These are phyloP conservation scores for Acanthiza pusilla DNA, from an alignment of 2,797 vertebrate species.

Conservation along the genomic window DNA sequence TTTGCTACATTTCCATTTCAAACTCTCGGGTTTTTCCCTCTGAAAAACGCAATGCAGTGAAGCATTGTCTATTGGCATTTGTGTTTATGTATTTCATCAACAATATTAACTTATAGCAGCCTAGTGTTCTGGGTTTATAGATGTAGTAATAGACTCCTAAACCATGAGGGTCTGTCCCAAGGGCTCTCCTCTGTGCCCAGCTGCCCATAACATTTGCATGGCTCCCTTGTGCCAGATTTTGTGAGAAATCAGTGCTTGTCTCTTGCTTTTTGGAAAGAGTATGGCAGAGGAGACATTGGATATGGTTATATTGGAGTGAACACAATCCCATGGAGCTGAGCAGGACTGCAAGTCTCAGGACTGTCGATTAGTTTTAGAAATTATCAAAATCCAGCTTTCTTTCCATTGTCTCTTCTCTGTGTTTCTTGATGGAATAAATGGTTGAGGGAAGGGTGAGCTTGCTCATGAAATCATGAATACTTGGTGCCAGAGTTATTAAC, in stretches of 20 bases:
- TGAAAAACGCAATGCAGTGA: rapidly evolving
- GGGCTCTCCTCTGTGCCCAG: background rate
- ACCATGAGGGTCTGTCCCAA: background rate
- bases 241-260: background rate
- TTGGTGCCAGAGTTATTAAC: background rate
- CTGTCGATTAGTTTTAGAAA: background rate
- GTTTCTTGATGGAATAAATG: background rate
- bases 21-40: background rate
- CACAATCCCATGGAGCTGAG: background rate
- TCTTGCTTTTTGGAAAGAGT: background rate
- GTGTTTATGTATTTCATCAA: background rate
- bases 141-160: background rate
- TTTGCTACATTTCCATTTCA: constrained; percentile 16
- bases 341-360: background rate
- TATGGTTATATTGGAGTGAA: background rate
- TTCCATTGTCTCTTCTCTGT: background rate
- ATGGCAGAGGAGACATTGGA: background rate
- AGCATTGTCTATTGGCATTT: background rate
- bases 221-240: background rate
- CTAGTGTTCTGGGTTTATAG: background rate
- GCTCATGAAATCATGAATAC: background rate
- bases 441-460: background rate
- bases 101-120: background rate
- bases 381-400: background rate
- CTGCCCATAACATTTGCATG: background rate